These are phyloP conservation scores for Popillia japonica DNA, from an alignment of 1,140 invertebrate genomes.

Conservation along the genomic window DNA sequence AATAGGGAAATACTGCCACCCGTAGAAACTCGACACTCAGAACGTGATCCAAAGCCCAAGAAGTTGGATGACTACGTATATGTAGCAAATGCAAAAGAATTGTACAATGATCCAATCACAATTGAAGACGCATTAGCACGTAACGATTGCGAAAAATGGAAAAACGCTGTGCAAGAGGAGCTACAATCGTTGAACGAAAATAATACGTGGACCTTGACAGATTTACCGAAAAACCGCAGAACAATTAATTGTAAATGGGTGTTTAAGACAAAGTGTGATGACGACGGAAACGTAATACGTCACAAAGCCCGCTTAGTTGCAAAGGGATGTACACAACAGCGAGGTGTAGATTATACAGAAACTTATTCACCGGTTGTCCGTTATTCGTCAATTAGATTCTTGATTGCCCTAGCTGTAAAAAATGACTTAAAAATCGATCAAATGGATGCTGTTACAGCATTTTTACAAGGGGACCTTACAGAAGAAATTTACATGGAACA, in stretches of 20 bases:
- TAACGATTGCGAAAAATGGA: too few relatives aligned
- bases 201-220: conserved; percentile 47
- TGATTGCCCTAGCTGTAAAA: conserved; percentile 32
- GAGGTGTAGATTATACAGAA: conserved; percentile 58
- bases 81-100: too few relatives aligned
- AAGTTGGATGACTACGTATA: too few relatives aligned
- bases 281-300: too few relatives aligned
- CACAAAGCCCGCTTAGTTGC: too few relatives aligned
- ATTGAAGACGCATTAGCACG: too few relatives aligned
- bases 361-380: conserved; percentile 59
- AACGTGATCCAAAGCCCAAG: too few relatives aligned
- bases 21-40: too few relatives aligned
- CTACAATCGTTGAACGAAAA: too few relatives aligned
- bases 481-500: conserved; percentile 1
- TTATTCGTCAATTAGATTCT: conserved; percentile 54
- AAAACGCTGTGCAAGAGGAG: too few relatives aligned
- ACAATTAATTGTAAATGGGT: conserved; percentile 50
- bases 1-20: too few relatives aligned
- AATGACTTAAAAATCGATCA: not conserved
- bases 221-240: conserved; percentile 45
- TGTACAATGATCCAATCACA: too few relatives aligned
- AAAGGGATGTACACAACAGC: conserved; percentile 51
- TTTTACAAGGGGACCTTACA: not conserved
- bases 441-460: conserved; percentile 4
- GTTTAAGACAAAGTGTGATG: conserved; percentile 46